These are phyloP conservation scores for Pocillopora verrucosa DNA, from an alignment of 64 coral and sea anemone genomes.

Conservation along the genomic window DNA sequence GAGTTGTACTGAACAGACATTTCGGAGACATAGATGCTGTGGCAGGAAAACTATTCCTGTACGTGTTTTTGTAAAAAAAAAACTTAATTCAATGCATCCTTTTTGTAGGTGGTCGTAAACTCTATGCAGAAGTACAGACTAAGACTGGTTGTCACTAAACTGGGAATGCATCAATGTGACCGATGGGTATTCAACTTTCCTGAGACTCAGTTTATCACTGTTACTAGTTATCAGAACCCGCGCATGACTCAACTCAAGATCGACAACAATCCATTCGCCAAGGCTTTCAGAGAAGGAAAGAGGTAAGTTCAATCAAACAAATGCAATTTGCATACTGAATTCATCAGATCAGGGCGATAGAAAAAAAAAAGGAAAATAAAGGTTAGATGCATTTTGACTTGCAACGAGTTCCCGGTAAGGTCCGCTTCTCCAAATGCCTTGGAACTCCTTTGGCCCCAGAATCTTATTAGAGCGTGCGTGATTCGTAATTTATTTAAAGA, in stretches of 20 bases:
- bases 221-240: constrained; percentile 92
- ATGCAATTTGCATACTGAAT: no score
- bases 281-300: constrained; percentile 89
- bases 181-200: constrained; percentile 87
- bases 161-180: constrained; percentile 67
- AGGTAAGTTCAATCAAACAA: constrained; percentile 28
- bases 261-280: constrained; percentile 91
- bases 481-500: no score
- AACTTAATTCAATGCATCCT: not conserved
- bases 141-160: constrained; percentile 60
- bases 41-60: not conserved
- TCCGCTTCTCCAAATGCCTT: no score
- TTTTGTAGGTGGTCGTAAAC: constrained; percentile 56
- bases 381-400: no score
- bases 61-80: not conserved
- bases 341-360: no score
- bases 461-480: no score
- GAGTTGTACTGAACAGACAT: no score
- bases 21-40: no score
- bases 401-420: no score
- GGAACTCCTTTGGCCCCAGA: no score
- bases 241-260: constrained; percentile 86
- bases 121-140: constrained; percentile 85
- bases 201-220: constrained; percentile 79
- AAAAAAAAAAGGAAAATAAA: no score